Evolutionary conservation across 2,888 invertebrate genomes (phyloP), one percentile per base, ranked within the genome.

Genomic region (Fissipunctia ypsillon): DNA sequence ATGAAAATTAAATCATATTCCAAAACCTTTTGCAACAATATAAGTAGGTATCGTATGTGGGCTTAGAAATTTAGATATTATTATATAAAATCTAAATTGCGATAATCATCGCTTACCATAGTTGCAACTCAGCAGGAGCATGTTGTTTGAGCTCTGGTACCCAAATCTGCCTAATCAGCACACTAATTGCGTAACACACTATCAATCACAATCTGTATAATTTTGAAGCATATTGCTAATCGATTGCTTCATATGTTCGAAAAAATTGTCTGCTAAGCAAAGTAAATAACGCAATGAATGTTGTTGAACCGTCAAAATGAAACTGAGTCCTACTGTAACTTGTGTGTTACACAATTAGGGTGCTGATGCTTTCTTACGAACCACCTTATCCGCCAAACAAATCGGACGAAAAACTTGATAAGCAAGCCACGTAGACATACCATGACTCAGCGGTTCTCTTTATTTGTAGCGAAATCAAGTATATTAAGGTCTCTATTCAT

Each of bases 401-500:
- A 73, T 41, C 0, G 9, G 12, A 50, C 6, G 38, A n/a, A 22
- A 38, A 45, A 50, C 43, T 76, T 75, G 6, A 31, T 45, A 76
- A 76, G 38, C 59, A 59, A 81, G 19, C 7, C 54, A 67, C 48
- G 67, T 68, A 82, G 38, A 57, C 31, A 28, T 12, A 45, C 25
- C 45, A 45, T 67, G 61, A 1, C 19, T 79, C 56, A 69, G 60
- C 56, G 25, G 19, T 73, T 73, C 52, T 61, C 54, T 66, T 54
- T 63, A 80, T 73, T 63, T 66, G 57, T 73, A 41, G 56, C 52
- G 41, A 69, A 73, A 69, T 67, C 38, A 52, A 65, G 38, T 43
- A 28, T 48, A 84, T 65, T 80, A 72, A 31, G 57, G 61, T 25
- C n/a, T 52, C 80, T 79, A 80, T 84, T 84, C 68, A 73, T 80